Evolutionary conservation across 1,140 invertebrate genomes (phyloP), one percentile per base, ranked within the genome.

Genomic region (Cardiocondyla obscurior): DNA sequence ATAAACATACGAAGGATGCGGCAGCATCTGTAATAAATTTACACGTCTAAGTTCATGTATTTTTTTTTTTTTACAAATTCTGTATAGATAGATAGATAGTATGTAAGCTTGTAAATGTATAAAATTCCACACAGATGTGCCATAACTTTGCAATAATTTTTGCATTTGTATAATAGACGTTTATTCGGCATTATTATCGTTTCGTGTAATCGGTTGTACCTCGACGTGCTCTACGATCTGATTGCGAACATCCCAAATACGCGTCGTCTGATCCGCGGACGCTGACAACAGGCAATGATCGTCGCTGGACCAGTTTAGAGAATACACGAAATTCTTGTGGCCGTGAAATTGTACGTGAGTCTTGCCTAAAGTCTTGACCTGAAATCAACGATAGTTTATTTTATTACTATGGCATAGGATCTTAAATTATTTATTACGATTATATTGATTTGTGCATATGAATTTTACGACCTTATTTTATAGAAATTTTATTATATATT

Each of bases 1-100:
- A 83, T 97, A 97, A 7, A 97, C 95, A 91, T 96, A 97, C 1
- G 95, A 95, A 16, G 96, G 96, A 92, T 97, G 96, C 25, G 95
- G 94, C 51, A 96, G 89, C 72, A 95, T 91, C 93, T 95, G 76
- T n/a, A 84, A 89, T 64, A 90, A 49, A 64, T 69, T 22, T n/a
- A 6, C 39, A n/a, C n/a, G n/a, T n/a, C n/a, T n/a, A n/a, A n/a
- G n/a, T 62, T 60, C 8, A 3, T 30, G 19, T 10, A 19, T 39
- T 62, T 62, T 22, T 60, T 36, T 60, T 30, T n/a, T n/a, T n/a
- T n/a, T n/a, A n/a, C n/a, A n/a, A n/a, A n/a, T n/a, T n/a, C n/a
- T n/a, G n/a, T n/a, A n/a, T n/a, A n/a, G n/a, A n/a, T n/a, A n/a
- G n/a, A n/a, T n/a, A n/a, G n/a, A n/a, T n/a, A n/a, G n/a, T n/a